A percentile compares a stretch with the other conserved stretches of the same genome.
Evolutionary conservation across 2,113 vertebrate species (phyloP).

Genomic region (Heterotis niloticus): DNA sequence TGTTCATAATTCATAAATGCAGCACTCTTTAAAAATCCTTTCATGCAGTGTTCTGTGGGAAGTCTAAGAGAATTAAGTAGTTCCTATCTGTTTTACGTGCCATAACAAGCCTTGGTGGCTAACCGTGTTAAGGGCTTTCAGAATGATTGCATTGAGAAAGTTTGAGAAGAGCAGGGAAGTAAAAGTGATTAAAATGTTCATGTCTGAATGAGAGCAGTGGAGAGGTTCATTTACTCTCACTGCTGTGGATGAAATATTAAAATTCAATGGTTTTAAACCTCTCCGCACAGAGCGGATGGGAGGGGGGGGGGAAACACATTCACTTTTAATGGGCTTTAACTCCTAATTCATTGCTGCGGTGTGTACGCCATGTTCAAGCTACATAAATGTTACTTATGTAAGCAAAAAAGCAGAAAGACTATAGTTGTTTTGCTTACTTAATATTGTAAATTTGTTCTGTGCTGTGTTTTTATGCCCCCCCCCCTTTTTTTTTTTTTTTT

Average conservation of each 20-base stretch:
- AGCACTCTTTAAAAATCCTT: neutral
- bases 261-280: constrained; percentile 85
- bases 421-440: neutral
- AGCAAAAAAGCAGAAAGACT: constrained; percentile 51
- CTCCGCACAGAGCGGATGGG: constrained; percentile 70
- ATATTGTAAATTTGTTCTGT: neutral
- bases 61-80: constrained; percentile 67
- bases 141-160: constrained; percentile 81
- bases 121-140: constrained; percentile 82
- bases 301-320: constrained; percentile 65
- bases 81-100: constrained; percentile 74
- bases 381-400: constrained; percentile 78
- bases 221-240: constrained; percentile 80
- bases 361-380: constrained; percentile 76
- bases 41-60: constrained; percentile 53
- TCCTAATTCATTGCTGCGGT: constrained; percentile 80
- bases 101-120: constrained; percentile 81
- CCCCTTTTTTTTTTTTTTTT: no score
- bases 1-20: neutral
- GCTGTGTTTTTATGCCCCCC: no score
- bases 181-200: constrained; percentile 88
- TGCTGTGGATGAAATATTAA: constrained; percentile 84
- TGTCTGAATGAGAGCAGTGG: constrained; percentile 79
- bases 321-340: constrained; percentile 85
- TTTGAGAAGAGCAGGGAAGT: constrained; percentile 67